Base-by-base conservation (phyloP, 2,888 invertebrate genomes). In the Drosophila infuscata region DNA sequence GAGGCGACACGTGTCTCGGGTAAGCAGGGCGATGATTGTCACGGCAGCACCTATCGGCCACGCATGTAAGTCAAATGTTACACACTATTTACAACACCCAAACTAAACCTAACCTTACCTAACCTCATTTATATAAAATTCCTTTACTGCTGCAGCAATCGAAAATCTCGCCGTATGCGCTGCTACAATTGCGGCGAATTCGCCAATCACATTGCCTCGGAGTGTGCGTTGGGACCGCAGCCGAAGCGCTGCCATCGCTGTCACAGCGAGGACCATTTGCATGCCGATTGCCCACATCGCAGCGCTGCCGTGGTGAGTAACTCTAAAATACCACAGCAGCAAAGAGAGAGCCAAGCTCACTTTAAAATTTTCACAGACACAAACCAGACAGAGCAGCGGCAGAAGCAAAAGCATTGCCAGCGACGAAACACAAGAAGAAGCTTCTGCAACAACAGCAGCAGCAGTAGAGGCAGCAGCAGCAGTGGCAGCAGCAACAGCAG, bases 141-240 rank as follows among this genome's bases (percentile, higher is more conserved):
- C 43, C 20, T 32, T 32, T 8, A 32, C 32, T n/a, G 35, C 33
- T 25, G 29, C 52, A 88, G 90, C 63, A 90, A 84, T 76, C 57
- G 96, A 56, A 96, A 97, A 93, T 97, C 97, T 93, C 95, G 97
- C 85, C 97, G 97, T 94, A 96, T 97, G 92, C 96, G 97, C 92
- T 98, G 98, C 94, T 98, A 98, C 93, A 98, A 98, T 93, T 98
- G 98, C 91, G 98, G 98, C 6, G 97, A 97, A 93, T 97, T 98
- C 92, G 97, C 97, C 57, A 98, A 98, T 93, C 98, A 98, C 94
- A 96, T 98, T 91, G 98, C 98, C 38, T 96, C 97, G 41, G 97
- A 97, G 92, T 98, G 98, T 93, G 95, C 95, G 77, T 94, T 96
- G 92, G 97, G 97, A 17, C 98, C 98, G 60, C 96, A 97, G 94